A percentile compares a stretch with the other conserved stretches of the same genome.
Conservation (phyloP, 2,888 invertebrate genomes). For the Cantharis rustica region DNA sequence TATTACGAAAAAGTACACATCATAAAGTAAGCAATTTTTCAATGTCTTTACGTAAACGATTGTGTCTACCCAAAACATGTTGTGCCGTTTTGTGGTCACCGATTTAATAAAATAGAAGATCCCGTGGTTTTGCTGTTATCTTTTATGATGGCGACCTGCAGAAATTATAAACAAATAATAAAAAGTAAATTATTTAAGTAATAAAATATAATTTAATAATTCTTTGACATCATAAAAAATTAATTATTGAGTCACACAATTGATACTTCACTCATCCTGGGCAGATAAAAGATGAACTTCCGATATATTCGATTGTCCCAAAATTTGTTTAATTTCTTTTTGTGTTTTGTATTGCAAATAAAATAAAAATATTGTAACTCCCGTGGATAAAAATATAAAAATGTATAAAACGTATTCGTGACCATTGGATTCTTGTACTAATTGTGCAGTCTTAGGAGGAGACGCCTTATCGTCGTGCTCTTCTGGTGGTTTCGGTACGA, state of each 20-base stretch:
- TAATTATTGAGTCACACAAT: background rate
- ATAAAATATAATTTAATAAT: slow-evolving; percentile 3
- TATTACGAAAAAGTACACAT: no score
- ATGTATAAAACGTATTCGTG: slow-evolving; percentile 30
- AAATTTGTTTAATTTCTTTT: slow-evolving; percentile 27
- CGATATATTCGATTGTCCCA: background rate
- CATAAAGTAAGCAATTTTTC: no score
- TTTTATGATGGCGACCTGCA: no score
- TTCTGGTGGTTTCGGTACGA: background rate
- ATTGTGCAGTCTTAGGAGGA: slow-evolving; percentile 1
- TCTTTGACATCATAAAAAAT: background rate
- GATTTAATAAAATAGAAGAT: no score
- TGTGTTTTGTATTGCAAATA: slow-evolving; percentile 44
- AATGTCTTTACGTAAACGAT: no score
- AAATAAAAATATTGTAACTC: slow-evolving; percentile 42
- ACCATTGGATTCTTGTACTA: slow-evolving; percentile 6
- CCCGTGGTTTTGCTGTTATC: no score
- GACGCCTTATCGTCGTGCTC: background rate
- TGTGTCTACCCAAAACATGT: no score
- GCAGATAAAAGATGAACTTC: slow-evolving; percentile 9
- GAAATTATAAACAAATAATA: no score
- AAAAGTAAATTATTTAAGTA: background rate
- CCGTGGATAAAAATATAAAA: slow-evolving; percentile 39
- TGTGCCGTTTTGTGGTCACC: no score
- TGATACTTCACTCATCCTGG: background rate